Evolutionary conservation across 2,113 vertebrate genomes (phyloP).

Genomic region (Desmodus rotundus): DNA sequence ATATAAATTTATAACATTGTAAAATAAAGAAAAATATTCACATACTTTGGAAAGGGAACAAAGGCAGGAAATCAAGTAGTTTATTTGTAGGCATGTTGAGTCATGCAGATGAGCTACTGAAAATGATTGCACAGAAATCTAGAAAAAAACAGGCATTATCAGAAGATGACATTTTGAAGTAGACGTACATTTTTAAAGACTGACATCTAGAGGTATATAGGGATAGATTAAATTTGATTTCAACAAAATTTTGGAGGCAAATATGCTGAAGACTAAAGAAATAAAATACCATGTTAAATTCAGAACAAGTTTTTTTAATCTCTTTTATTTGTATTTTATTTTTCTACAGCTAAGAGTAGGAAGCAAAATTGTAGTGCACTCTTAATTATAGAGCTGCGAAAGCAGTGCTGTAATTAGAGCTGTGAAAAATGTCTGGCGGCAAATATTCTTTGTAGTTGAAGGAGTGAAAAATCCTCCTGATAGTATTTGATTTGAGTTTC

Average conservation of each 20-base stretch:
- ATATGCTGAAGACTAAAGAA: background rate
- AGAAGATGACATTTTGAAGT: background rate
- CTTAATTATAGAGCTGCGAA: slow-evolving; percentile 72
- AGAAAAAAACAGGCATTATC: background rate
- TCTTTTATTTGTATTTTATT: slow-evolving; percentile 39
- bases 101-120: background rate
- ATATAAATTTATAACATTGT: background rate
- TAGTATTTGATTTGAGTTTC: slow-evolving; percentile 58
- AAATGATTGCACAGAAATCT: background rate
- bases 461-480: slow-evolving; percentile 67
- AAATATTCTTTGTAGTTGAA: slow-evolving; percentile 73
- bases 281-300: slow-evolving; percentile 43
- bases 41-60: background rate
- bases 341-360: slow-evolving; percentile 53
- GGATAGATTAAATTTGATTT: slow-evolving; percentile 34
- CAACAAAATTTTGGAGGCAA: background rate
- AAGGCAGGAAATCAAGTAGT: background rate
- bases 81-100: background rate
- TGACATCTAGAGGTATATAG: background rate
- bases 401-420: slow-evolving; percentile 68
- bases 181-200: slow-evolving; percentile 8
- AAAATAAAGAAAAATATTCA: background rate
- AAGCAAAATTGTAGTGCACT: slow-evolving; percentile 69
- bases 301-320: background rate
- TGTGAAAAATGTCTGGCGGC: slow-evolving; percentile 71